Conservation (phyloP, 2,888 invertebrate genomes). For the Dicranocentrus wangi region DNA sequence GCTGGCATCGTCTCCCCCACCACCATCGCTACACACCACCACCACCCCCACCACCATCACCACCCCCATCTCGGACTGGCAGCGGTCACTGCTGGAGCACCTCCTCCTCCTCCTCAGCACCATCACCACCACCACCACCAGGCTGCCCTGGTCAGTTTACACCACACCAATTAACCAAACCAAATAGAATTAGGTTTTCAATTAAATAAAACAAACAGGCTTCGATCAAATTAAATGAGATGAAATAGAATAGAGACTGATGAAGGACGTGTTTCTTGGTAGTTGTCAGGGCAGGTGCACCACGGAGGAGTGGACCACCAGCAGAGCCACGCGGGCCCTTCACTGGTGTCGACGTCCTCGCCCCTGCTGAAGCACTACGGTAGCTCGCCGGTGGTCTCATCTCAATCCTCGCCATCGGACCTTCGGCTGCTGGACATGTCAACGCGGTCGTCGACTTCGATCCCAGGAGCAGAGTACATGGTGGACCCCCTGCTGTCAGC, state of each 20-base stretch:
- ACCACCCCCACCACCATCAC: background rate
- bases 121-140: conserved; percentile 11
- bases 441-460: background rate
- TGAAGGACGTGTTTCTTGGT: too few relatives aligned
- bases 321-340: background rate
- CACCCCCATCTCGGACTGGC: conserved; percentile 1
- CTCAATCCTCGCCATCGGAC: background rate
- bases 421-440: background rate
- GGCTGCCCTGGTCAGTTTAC: background rate
- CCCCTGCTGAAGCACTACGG: conserved; percentile 1
- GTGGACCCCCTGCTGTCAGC: conserved; percentile 32
- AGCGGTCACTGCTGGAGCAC: background rate
- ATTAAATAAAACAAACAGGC: too few relatives aligned
- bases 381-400: background rate
- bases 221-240: too few relatives aligned
- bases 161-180: too few relatives aligned
- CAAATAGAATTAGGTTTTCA: too few relatives aligned
- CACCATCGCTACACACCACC: background rate
- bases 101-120: too few relatives aligned
- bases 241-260: too few relatives aligned
- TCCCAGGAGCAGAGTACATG: conserved; percentile 12
- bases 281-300: too few relatives aligned
- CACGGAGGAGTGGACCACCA: background rate
- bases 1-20: background rate
- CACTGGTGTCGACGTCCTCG: too few relatives aligned